phyloP scores from a whole-genome alignment of 2,113 vertebrate genomes.

The Stercorarius parasiticus region DNA sequence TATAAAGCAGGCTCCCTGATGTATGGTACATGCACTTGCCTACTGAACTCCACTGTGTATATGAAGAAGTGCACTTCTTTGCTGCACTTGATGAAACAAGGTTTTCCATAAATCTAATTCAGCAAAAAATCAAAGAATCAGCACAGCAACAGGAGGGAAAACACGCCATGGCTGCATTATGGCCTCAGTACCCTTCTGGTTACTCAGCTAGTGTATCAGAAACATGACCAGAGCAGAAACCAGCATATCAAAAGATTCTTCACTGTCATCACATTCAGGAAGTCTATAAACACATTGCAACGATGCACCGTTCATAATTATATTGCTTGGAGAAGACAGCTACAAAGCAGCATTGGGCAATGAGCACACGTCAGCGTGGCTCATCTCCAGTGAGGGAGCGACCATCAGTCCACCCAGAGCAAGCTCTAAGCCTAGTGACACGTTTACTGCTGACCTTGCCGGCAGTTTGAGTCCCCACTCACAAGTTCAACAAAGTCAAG shows the following conservation, averaged over 20 bases:
- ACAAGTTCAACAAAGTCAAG: background rate
- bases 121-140: background rate
- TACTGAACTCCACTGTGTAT: background rate
- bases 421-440: background rate
- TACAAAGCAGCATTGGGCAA: background rate
- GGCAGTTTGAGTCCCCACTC: background rate
- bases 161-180: background rate
- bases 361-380: rapidly evolving
- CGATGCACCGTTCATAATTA: background rate
- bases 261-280: background rate
- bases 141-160: background rate
- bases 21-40: background rate
- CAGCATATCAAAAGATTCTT: background rate
- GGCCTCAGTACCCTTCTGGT: background rate
- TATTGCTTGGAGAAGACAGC: background rate
- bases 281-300: background rate
- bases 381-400: background rate
- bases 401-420: background rate
- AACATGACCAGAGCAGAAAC: background rate
- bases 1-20: background rate
- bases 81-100: background rate
- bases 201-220: background rate
- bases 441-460: background rate
- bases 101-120: background rate
- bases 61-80: background rate